Evolutionary conservation across 2,113 vertebrate genomes (phyloP).

Genomic region (Cinclus cinclus): DNA sequence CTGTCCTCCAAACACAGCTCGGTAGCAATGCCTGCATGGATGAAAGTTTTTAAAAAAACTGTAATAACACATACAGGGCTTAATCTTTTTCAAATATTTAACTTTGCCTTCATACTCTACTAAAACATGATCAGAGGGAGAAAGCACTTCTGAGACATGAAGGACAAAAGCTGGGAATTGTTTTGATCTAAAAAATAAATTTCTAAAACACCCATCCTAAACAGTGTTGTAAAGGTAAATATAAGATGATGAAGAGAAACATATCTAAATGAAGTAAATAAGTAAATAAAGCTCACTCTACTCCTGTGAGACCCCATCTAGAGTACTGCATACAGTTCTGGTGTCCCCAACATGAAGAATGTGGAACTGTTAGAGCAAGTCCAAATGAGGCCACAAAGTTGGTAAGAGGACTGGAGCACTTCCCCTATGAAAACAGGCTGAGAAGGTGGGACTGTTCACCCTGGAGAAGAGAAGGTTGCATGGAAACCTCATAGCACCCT

Average conservation of each 20-base stretch:
- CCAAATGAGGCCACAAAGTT: background rate
- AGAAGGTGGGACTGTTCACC: background rate
- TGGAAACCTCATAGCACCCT: background rate
- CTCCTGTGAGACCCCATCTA: background rate
- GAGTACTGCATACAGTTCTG: background rate
- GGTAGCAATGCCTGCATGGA: accelerated
- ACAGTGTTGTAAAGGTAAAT: background rate
- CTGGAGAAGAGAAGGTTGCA: background rate
- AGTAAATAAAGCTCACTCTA: background rate
- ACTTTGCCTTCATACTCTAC: background rate
- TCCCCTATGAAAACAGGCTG: background rate
- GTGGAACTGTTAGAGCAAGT: background rate
- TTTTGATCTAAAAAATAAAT: background rate
- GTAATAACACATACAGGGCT: background rate
- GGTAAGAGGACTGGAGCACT: background rate
- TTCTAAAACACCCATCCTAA: background rate
- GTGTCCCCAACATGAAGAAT: background rate
- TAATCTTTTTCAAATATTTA: background rate
- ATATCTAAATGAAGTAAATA: background rate
- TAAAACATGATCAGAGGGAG: background rate
- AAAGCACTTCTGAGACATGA: background rate
- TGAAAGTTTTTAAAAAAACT: background rate
- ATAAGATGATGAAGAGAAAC: background rate
- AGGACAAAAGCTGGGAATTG: background rate
- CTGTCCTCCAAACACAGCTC: background rate